A percentile compares a stretch with the other conserved stretches of the same genome.
These are phyloP conservation scores for Drosophila nr. perissopoda DNA, from an alignment of 2,888 invertebrate genomes.

Conservation along the genomic window DNA sequence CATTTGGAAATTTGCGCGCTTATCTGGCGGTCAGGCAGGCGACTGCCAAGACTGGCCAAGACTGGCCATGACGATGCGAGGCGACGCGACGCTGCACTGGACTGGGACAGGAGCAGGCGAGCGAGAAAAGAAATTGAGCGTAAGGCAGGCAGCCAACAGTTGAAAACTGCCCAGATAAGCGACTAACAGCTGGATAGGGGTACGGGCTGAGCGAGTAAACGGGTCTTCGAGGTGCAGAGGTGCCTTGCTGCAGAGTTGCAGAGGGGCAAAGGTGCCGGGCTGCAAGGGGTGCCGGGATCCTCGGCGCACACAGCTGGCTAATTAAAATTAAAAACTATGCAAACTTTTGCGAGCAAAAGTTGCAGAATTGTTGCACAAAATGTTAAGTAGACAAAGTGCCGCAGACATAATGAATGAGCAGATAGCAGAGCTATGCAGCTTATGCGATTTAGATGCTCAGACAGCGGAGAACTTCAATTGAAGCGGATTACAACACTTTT, in stretches of 20 bases:
- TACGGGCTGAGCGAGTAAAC: not conserved
- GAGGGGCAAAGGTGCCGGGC: not conserved
- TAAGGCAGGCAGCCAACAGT: conserved; percentile 75
- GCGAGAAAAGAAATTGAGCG: conserved; percentile 74
- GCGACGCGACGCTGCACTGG: conserved; percentile 41
- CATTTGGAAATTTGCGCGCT: conserved; percentile 78
- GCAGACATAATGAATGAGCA: conserved; percentile 63
- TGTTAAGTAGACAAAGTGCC: conserved; percentile 68
- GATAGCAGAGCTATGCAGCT: conserved; percentile 22
- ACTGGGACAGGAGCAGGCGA: conserved; percentile 16
- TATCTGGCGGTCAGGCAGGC: conserved; percentile 69
- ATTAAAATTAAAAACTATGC: conserved; percentile 73
- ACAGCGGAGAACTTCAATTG: not conserved
- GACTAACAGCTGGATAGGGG: conserved; percentile 8
- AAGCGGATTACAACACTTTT: conserved; percentile 16
- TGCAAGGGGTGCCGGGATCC: not conserved
- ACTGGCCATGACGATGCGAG: not conserved
- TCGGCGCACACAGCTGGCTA: conserved; percentile 61
- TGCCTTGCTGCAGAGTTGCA: not conserved
- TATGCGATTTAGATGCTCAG: conserved; percentile 19
- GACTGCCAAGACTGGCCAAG: conserved; percentile 47
- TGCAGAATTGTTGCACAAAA: conserved; percentile 61
- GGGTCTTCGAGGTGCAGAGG: not conserved
- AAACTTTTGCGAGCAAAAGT: conserved; percentile 55
- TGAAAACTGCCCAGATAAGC: conserved; percentile 62